Conservation (phyloP, 1,140 invertebrate species). For the Halesus radiatus region DNA sequence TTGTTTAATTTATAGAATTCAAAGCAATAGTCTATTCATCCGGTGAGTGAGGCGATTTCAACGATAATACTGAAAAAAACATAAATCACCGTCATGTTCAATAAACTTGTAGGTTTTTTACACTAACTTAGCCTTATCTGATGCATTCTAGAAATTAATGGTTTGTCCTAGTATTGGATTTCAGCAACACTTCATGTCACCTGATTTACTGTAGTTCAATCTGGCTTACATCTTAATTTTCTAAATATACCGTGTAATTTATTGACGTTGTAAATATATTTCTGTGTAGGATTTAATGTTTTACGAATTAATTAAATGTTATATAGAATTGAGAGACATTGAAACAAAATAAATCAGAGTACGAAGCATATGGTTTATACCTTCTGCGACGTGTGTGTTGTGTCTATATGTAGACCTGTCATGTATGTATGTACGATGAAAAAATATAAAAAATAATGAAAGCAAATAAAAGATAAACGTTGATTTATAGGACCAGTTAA, state of each 20-base stretch:
- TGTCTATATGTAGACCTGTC: not conserved
- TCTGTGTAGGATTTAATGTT: slow-evolving; percentile 29
- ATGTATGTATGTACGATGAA: not conserved
- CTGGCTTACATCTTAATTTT: slow-evolving; percentile 29
- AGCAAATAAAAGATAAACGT: not conserved
- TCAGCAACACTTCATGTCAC: slow-evolving; percentile 20
- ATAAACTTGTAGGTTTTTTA: not conserved
- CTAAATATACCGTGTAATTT: not conserved
- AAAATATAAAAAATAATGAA: not conserved
- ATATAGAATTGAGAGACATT: slow-evolving; percentile 10
- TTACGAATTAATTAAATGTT: slow-evolving; percentile 36
- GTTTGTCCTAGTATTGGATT: slow-evolving; percentile 22
- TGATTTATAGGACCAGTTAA: slow-evolving; percentile 38
- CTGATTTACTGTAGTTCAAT: slow-evolving; percentile 25
- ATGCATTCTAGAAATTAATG: slow-evolving; percentile 1
- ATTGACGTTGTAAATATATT: slow-evolving; percentile 19
- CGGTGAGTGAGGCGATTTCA: no score
- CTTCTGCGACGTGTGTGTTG: no score
- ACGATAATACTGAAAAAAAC: not conserved
- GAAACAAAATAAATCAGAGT: slow-evolving; percentile 14
- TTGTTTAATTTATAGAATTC: not conserved
- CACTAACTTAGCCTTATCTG: not conserved
- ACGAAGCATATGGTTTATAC: not conserved
- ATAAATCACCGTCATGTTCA: not conserved
- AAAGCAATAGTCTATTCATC: not conserved